Conservation (phyloP, 30 jellyfish, hydroid and myxozoan genomes). For the Cassiopea andromeda region DNA sequence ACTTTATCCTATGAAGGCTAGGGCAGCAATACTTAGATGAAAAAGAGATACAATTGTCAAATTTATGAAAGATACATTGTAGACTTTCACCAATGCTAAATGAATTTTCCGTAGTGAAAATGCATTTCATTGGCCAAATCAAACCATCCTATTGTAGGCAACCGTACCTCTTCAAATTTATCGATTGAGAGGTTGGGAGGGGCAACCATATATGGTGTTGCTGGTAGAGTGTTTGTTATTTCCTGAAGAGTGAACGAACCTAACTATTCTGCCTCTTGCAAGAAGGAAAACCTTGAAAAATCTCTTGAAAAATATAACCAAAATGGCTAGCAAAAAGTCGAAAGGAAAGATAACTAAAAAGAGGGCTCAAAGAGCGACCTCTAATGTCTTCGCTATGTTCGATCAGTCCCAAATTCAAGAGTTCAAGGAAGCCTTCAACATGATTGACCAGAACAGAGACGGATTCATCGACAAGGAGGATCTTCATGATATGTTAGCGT, state of each 20-base stretch:
- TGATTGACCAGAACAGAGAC: constrained; percentile 99
- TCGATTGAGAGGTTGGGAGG: constrained; percentile 75
- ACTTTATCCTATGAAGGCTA: too few species aligned
- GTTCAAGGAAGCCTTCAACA: constrained; percentile 99
- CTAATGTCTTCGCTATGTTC: constrained; percentile 99
- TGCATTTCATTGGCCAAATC: constrained; percentile 13
- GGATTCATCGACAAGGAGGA: constrained; percentile 99
- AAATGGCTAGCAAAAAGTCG: constrained; percentile 92
- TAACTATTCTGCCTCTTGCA: not conserved
- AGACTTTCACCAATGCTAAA: not conserved
- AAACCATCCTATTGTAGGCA: constrained; percentile 16
- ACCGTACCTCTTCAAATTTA: not conserved
- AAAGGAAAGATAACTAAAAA: constrained; percentile 87
- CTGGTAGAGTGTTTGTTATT: constrained; percentile 6
- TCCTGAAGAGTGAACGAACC: constrained; percentile 13
- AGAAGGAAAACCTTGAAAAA: not conserved
- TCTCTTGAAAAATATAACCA: not conserved
- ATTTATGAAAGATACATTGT: not conserved
- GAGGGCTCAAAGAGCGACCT: constrained; percentile 99
- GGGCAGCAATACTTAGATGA: too few species aligned
- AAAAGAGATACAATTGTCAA: too few species aligned
- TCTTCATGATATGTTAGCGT: constrained; percentile 96
- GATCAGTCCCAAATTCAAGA: constrained; percentile 99
- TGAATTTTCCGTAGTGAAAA: not conserved
- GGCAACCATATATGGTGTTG: constrained; percentile 78